These are phyloP conservation scores for Barbus barbus DNA, from an alignment of 2,113 vertebrate species.

Conservation along the genomic window DNA sequence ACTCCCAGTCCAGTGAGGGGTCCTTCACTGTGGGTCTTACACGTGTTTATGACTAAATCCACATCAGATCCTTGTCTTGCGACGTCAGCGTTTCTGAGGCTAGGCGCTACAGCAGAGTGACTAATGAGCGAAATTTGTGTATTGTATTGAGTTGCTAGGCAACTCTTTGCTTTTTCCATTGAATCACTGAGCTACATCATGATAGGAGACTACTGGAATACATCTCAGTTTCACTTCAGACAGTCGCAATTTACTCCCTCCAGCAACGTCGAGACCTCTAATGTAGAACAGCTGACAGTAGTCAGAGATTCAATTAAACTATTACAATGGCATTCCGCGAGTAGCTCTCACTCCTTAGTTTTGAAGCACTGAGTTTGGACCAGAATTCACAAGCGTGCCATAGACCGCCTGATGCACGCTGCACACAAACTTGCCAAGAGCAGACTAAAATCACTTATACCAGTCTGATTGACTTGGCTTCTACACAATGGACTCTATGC, in stretches of 20 bases:
- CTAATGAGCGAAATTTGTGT: constrained; percentile 43
- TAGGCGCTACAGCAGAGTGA: background rate
- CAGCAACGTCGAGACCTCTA: constrained; percentile 29
- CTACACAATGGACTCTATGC: background rate
- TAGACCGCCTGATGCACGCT: background rate
- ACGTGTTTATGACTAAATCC: constrained; percentile 44
- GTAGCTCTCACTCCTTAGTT: constrained; percentile 4
- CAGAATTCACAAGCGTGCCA: background rate
- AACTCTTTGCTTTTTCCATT: constrained; percentile 43
- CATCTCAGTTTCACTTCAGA: constrained; percentile 26
- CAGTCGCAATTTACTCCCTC: constrained; percentile 23
- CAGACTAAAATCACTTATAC: background rate
- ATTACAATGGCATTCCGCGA: constrained; percentile 41
- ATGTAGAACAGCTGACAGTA: constrained; percentile 48
- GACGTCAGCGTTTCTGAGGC: constrained; percentile 15
- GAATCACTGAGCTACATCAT: constrained; percentile 35
- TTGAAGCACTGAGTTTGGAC: background rate
- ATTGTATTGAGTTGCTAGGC: constrained; percentile 39
- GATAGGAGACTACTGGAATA: constrained; percentile 45
- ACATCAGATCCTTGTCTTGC: constrained; percentile 22
- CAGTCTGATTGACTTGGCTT: background rate
- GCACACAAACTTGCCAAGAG: background rate
- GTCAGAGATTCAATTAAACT: constrained; percentile 42
- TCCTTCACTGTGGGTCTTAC: constrained; percentile 12
- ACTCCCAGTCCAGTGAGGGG: constrained; percentile 18